Conservation (phyloP, 2,113 vertebrate genomes). For the Ibidorhyncha struthersii region DNA sequence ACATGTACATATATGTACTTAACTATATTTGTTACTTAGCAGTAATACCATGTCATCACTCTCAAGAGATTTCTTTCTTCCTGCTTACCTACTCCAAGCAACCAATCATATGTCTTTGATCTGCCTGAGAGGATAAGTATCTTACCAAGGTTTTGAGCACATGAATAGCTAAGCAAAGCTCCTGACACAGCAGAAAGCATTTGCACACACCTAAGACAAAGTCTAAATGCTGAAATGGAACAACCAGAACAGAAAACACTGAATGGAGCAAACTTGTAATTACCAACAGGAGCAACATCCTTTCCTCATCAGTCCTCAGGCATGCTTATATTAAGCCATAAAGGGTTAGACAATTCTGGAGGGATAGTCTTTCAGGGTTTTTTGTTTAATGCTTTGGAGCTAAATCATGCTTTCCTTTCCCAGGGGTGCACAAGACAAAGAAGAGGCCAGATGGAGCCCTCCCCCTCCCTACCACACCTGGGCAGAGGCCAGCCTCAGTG, state of each 20-base stretch:
- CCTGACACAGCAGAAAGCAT: slow-evolving; percentile 23
- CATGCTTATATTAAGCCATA: slow-evolving; percentile 14
- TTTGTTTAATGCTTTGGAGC: slow-evolving; percentile 2
- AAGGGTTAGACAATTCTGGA: background rate
- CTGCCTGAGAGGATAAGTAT: slow-evolving; percentile 49
- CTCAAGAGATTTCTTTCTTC: slow-evolving; percentile 13
- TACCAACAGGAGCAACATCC: slow-evolving; percentile 40
- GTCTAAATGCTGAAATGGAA: background rate
- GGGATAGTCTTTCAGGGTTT: background rate
- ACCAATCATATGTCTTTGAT: slow-evolving; percentile 56
- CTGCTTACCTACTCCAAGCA: slow-evolving; percentile 7
- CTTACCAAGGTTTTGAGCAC: slow-evolving; percentile 19
- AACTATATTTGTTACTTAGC: background rate
- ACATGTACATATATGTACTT: background rate
- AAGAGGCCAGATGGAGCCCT: slow-evolving; percentile 35
- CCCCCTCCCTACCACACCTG: slow-evolving; percentile 27
- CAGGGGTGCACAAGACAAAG: slow-evolving; percentile 50
- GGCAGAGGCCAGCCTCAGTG: slow-evolving; percentile 4
- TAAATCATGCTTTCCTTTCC: slow-evolving; percentile 38
- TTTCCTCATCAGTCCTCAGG: slow-evolving; percentile 38
- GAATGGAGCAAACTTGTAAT: slow-evolving; percentile 28
- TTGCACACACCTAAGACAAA: background rate
- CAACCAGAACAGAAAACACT: slow-evolving; percentile 29
- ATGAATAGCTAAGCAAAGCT: slow-evolving; percentile 32
- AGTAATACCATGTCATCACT: background rate